Base-by-base conservation (phyloP, 2,888 invertebrate genomes). In the Coremacera marginata region DNA sequence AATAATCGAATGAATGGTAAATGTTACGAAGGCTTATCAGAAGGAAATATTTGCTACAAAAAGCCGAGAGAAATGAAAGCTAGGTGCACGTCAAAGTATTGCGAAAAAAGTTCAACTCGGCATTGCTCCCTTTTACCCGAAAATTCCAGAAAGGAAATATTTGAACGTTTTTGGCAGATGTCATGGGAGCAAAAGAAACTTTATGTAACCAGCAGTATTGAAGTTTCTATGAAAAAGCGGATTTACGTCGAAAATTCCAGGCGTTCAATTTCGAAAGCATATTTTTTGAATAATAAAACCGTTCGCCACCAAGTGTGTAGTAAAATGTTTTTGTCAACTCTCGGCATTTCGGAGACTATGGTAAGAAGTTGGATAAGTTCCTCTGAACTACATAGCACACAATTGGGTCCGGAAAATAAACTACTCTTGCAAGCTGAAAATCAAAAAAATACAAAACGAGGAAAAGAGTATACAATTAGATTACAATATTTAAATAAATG, bases 121-220 rank as follows among this genome's bases (percentile, higher is more conserved):
- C 16, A 67, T 31, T 55, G 55, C 7, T 55, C 55, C n/a, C 55
- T 55, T 55, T 55, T 55, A 68, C 67, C 34, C 65, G 68, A 77
- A 77, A 73, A 5, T 71, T 77, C 63, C 63, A 65, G 57, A 44
- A 9, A 77, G 16, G 76, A 77, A 72, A 72, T 65, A 72, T 72
- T 77, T 72, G 19, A 67, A 55, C 72, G 72, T 65, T 77, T 77
- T 77, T 72, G 72, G 67, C 67, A 76, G 70, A 71, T 76, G 76
- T 70, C 63, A 76, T 71, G 70, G 27, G 71, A 55, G 31, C 70
- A 70, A 65, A 75, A 75, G 14, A 75, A 75, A 76, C 5, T 63
- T 9, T 63, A 70, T 16, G 62, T 70, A 34, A 76, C 76, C 52
- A 76, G 37, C 34, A 51, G 60, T 31, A 22, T 70, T 70, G 52